Conservation (phyloP, 2,797 vertebrate species). For the Decapterus maruadsi region DNA sequence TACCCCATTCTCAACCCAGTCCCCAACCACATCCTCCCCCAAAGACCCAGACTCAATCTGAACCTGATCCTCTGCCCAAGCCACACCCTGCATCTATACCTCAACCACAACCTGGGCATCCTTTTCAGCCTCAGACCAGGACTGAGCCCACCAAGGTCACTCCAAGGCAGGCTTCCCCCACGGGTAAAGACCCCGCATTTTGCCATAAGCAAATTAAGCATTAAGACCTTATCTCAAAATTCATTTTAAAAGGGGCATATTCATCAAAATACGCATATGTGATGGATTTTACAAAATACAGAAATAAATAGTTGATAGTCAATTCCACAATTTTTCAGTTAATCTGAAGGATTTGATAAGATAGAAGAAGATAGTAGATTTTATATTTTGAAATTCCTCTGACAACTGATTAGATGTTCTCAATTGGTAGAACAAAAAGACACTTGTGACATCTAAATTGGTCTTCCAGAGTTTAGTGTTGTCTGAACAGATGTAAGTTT, state of each 20-base stretch:
- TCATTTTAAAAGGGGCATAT: constrained; percentile 67
- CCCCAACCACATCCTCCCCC: constrained; percentile 11
- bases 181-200: constrained; percentile 79
- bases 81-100: constrained; percentile 29
- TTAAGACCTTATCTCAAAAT: constrained; percentile 28
- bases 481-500: background rate
- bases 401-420: too few relatives aligned
- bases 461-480: background rate
- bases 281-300: constrained; percentile 2
- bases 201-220: constrained; percentile 49
- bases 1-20: constrained; percentile 15
- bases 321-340: background rate
- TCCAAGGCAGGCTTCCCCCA: constrained; percentile 63
- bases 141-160: constrained; percentile 66
- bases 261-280: background rate
- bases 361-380: background rate
- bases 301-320: background rate
- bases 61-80: constrained; percentile 35
- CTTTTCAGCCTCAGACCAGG: constrained; percentile 61
- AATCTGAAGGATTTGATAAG: background rate
- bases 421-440: background rate
- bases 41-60: constrained; percentile 25
- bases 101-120: constrained; percentile 54
- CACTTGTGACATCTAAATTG: background rate
- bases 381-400: constrained; percentile 1